A percentile compares a stretch with the other conserved stretches of the same genome.
Evolutionary conservation across 2,888 invertebrate genomes (phyloP).

Genomic region (Graphium colonna): DNA sequence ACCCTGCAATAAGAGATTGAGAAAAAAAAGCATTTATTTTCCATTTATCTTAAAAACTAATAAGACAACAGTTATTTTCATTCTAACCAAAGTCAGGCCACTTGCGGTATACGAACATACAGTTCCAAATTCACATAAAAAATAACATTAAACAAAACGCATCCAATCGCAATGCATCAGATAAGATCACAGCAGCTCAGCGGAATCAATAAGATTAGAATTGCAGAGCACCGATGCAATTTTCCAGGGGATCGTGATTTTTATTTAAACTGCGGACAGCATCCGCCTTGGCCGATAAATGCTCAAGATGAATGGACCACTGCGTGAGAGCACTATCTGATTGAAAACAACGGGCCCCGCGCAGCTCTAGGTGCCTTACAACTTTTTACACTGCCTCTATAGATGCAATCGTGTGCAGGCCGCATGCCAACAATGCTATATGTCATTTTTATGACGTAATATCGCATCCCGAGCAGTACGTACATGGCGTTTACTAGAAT

Average conservation of each 20-base stretch:
- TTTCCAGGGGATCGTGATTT: constrained; percentile 40
- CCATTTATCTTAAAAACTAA: no score
- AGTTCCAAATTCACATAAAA: no score
- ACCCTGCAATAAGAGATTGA: no score
- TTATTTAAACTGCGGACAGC: constrained; percentile 47
- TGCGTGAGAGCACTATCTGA: constrained; percentile 66
- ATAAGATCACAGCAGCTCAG: constrained; percentile 27
- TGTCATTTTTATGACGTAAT: constrained; percentile 73
- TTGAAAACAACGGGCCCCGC: constrained; percentile 36
- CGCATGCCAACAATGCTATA: constrained; percentile 60
- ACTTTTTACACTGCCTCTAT: constrained; percentile 36
- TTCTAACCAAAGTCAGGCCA: no score
- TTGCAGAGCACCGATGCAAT: constrained; percentile 30
- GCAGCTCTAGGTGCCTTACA: constrained; percentile 38
- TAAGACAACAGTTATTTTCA: no score
- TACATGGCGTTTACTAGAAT: constrained; percentile 15
- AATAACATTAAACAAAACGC: not conserved
- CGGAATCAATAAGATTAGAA: constrained; percentile 29
- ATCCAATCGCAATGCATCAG: constrained; percentile 9
- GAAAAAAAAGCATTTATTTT: no score
- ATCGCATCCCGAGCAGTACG: constrained; percentile 42
- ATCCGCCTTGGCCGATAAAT: constrained; percentile 65
- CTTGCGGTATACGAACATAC: no score
- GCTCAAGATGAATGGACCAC: constrained; percentile 58
- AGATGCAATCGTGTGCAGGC: constrained; percentile 47